Evolutionary conservation across 1,140 invertebrate genomes (phyloP).

Genomic region (Papilio helenus): DNA sequence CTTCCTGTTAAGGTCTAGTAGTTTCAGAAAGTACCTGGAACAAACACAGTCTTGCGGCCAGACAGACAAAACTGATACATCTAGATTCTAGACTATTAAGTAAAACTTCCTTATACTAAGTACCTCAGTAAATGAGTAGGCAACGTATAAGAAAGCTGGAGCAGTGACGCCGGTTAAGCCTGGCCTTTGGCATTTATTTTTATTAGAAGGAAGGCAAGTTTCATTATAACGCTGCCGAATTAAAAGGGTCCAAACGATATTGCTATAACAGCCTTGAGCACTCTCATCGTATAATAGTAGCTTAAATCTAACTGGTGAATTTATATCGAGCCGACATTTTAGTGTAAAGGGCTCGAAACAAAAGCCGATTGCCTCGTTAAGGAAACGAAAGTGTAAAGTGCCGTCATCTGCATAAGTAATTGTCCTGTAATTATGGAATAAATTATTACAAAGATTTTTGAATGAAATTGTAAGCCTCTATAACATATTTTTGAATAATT

Average conservation of each 20-base stretch:
- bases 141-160: conserved; percentile 44
- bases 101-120: not conserved
- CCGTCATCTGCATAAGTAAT: conserved; percentile 61
- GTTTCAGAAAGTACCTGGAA: too few species aligned
- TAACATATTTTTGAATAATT: not conserved
- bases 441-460: not conserved
- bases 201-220: conserved; percentile 57
- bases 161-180: conserved; percentile 46
- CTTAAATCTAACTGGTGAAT: conserved; percentile 53
- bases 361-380: conserved; percentile 53
- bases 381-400: conserved; percentile 48
- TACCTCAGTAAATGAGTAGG: conserved; percentile 44
- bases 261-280: conserved; percentile 43
- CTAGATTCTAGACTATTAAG: not conserved
- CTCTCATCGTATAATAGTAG: conserved; percentile 36
- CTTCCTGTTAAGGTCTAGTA: too few species aligned
- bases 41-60: too few species aligned
- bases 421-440: conserved; percentile 40
- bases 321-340: conserved; percentile 55
- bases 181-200: conserved; percentile 58
- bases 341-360: conserved; percentile 47
- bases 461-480: not conserved
- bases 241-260: conserved; percentile 49
- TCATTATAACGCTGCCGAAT: conserved; percentile 57
- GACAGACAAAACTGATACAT: too few species aligned